Conservation (phyloP, 2,113 vertebrate genomes). For the Murina feae region DNA sequence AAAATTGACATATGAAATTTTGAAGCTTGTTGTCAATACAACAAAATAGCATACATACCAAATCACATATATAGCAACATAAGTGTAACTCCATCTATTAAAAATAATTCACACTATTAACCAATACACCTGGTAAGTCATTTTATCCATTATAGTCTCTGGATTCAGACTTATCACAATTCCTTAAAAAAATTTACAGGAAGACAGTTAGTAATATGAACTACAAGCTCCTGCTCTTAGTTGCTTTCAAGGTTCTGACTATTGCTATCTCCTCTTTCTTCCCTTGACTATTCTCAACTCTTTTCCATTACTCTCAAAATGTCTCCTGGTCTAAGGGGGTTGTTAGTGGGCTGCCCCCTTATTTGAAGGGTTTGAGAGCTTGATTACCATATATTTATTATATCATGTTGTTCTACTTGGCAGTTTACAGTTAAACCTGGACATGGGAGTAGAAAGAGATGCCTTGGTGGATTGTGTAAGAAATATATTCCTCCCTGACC, state of each 20-base stretch:
- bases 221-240: not conserved
- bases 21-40: no score
- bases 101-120: no score
- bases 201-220: not conserved
- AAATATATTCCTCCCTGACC: not conserved
- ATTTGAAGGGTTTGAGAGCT: not conserved
- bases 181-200: not conserved
- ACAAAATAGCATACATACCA: no score
- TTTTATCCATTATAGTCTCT: not conserved
- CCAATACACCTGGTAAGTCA: not conserved
- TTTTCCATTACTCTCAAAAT: not conserved
- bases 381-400: not conserved
- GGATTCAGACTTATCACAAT: not conserved
- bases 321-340: not conserved
- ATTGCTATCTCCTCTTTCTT: not conserved
- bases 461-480: not conserved
- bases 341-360: not conserved
- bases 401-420: not conserved
- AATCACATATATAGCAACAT: no score
- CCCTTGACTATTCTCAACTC: not conserved
- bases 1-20: no score
- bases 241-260: not conserved
- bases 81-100: no score
- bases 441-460: not conserved
- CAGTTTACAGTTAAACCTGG: not conserved